Percentiles rank a stretch among this genome's conserved stretches.
Evolutionary conservation across 2,113 vertebrate species (phyloP).

Genomic region (Telmatochromis sp.): DNA sequence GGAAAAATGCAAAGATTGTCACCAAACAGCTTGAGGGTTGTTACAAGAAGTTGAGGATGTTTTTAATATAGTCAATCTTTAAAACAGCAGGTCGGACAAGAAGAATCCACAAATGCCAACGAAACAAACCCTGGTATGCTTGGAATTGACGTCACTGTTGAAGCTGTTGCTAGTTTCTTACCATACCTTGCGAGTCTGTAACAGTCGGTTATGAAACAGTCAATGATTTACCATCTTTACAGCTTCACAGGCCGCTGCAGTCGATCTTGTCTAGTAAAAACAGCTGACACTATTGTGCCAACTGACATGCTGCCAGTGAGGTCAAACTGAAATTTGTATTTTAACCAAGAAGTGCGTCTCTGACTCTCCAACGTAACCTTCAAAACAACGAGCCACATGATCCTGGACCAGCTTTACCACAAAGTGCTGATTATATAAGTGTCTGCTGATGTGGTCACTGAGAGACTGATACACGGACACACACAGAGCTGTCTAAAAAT

Average conservation of each 20-base stretch:
- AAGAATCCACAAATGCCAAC: neutral
- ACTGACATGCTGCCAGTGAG: neutral
- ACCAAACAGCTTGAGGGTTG: neutral
- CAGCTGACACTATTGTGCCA: neutral
- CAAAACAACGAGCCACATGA: neutral
- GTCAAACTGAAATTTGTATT: neutral
- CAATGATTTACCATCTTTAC: neutral
- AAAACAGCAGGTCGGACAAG: neutral
- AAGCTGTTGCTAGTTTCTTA: neutral
- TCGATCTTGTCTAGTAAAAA: neutral
- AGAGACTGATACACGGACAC: neutral
- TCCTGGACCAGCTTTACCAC: neutral
- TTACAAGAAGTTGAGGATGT: neutral
- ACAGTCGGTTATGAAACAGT: neutral
- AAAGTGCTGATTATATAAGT: neutral
- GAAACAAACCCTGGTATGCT: neutral
- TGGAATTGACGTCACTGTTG: neutral
- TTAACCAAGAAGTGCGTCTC: neutral
- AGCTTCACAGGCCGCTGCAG: neutral
- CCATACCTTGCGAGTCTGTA: neutral
- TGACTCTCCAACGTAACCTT: neutral
- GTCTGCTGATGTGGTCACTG: neutral
- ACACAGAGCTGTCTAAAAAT: slow-evolving; percentile 17
- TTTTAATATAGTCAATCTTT: neutral
- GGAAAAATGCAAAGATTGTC: neutral